Base-by-base conservation (phyloP, 1,140 invertebrate species). In the Semibalanus balanoides region DNA sequence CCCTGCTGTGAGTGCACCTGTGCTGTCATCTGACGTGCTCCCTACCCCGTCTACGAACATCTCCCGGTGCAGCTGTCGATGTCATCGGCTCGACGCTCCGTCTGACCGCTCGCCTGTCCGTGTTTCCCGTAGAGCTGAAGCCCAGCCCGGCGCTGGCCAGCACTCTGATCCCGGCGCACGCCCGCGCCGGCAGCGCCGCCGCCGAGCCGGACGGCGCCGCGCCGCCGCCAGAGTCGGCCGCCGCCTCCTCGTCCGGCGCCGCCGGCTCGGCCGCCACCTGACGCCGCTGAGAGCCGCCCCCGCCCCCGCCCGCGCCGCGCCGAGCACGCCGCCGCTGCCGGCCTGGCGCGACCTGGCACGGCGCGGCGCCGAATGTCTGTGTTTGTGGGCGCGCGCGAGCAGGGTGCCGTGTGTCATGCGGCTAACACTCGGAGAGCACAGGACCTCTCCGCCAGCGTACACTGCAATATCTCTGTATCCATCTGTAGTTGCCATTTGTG, bases 401-500 rank as follows among this genome's bases (percentile, higher is more conserved):
- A 14, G 51, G 51, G 51, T 64, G 51, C 51, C 51, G 51, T 64
- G 51, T 19, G 22, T 64, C 22, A 19, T 64, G 11, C 51, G 51
- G 51, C 51, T 64, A 64, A 64, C 51, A 64, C 51, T 64, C 22
- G 51, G 51, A 64, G 11, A 64, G 11, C 51, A 64, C 51, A 14
- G 51, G 22, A 64, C 51, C 14, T 64, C 11, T 64, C 51, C 22
- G 51, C 51, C 51, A 64, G 51, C 51, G 51, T 64, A 64, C 51
- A 64, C 51, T 64, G 51, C 51, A 64, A 64, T 64, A 64, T 64
- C 51, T 64, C 51, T 64, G 51, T 64, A 64, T 64, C 51, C 51
- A 64, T 64, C 51, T 11, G 51, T 64, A 64, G 51, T 64, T 64
- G 51, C 51, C 51, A 64, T 64, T 64, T 64, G 51, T 64, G 51